phyloP scores from a whole-genome alignment of 1,140 invertebrate species.

The Rhizoglyphus robini region DNA sequence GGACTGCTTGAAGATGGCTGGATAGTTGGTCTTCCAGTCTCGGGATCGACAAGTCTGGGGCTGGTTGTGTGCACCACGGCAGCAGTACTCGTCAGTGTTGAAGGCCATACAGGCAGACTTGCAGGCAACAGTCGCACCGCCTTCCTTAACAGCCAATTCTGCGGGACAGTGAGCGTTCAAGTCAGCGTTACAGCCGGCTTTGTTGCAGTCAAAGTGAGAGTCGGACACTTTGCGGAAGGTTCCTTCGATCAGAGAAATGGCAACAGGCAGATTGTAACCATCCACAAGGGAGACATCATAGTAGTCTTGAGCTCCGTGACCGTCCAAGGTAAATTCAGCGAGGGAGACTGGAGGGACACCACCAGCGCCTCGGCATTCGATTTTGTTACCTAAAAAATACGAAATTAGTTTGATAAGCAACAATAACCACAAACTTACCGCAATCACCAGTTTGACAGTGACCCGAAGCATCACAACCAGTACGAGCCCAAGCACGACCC shows the following conservation, averaged over 20 bases:
- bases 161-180: constrained; percentile 34
- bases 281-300: constrained; percentile 32
- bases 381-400: too few species aligned
- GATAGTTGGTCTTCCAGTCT: constrained; percentile 33
- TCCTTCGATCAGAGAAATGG: constrained; percentile 25
- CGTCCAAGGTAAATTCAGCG: constrained; percentile 30
- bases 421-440: too few species aligned
- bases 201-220: constrained; percentile 24
- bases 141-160: constrained; percentile 31
- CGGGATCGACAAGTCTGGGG: constrained; percentile 31
- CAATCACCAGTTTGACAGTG: constrained; percentile 36
- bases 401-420: too few species aligned
- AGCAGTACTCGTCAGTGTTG: constrained; percentile 38
- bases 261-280: constrained; percentile 30
- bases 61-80: constrained; percentile 31
- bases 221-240: constrained; percentile 2
- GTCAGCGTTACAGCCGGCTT: constrained; percentile 31
- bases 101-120: constrained; percentile 1
- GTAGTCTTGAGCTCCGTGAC: constrained; percentile 27
- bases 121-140: constrained; percentile 21
- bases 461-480: constrained; percentile 31
- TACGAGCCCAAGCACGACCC: constrained; percentile 35
- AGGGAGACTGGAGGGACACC: constrained; percentile 29
- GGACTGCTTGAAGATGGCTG: constrained; percentile 34
- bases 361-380: constrained; percentile 20